Conservation (phyloP, 2,797 vertebrate species). For the Neopelma chrysocephalum region DNA sequence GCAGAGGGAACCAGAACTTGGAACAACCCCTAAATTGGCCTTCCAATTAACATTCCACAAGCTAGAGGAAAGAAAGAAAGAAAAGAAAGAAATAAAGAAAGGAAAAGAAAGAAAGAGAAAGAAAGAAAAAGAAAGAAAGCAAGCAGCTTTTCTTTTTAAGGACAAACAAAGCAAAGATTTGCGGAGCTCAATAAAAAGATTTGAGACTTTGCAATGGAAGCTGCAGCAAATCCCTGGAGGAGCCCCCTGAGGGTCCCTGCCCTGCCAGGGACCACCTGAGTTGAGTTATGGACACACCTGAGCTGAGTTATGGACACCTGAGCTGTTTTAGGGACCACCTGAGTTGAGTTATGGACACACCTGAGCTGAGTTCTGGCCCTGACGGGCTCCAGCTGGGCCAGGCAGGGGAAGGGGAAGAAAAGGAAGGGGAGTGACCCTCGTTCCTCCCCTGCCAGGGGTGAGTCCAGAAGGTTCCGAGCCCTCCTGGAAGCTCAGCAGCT, state of each 20-base stretch:
- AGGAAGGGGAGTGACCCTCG: neutral
- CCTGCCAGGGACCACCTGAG: neutral
- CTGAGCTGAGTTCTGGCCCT: too few relatives aligned
- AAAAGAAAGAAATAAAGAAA: neutral
- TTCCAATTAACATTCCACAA: too few relatives aligned
- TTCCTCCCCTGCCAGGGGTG: accelerated
- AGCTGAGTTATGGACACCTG: too few relatives aligned
- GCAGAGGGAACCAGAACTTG: accelerated
- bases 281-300: too few relatives aligned
- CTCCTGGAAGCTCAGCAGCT: neutral
- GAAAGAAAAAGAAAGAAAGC: neutral
- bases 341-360: too few relatives aligned
- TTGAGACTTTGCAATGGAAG: neutral
- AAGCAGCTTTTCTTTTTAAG: neutral
- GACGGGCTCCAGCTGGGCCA: neutral
- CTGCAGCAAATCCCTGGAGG: neutral
- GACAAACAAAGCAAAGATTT: accelerated
- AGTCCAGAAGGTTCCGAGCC: accelerated
- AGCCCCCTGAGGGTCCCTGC: neutral
- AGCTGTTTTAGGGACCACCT: too few relatives aligned
- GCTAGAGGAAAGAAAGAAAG: neutral
- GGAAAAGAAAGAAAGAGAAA: neutral
- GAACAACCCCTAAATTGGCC: neutral
- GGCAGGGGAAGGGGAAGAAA: too few relatives aligned
- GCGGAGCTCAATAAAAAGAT: too few relatives aligned